These are phyloP conservation scores for Opisthocomus hoazin DNA, from an alignment of 2,113 vertebrate species.

Conservation along the genomic window DNA sequence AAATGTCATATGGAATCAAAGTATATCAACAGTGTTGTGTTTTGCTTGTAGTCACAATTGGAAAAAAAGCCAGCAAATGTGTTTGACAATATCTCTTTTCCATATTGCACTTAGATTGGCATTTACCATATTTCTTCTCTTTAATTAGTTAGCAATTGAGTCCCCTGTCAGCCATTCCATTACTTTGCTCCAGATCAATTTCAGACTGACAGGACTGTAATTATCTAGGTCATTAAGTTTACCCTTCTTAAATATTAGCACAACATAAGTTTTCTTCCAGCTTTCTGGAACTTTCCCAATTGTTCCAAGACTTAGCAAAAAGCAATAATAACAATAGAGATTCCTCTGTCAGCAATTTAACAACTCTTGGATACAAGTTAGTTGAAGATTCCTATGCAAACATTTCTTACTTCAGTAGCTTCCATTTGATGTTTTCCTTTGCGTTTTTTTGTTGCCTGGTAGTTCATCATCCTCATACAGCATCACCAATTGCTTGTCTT, in stretches of 20 bases:
- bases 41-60: constrained; percentile 4
- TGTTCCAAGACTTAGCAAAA: neutral
- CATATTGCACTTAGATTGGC: constrained; percentile 36
- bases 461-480: neutral
- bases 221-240: constrained; percentile 64
- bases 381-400: neutral
- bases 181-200: constrained; percentile 55
- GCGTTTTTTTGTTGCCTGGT: neutral
- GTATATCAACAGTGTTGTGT: neutral
- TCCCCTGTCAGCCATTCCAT: constrained; percentile 55
- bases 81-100: constrained; percentile 3
- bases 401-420: neutral
- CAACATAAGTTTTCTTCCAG: constrained; percentile 33
- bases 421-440: neutral
- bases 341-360: neutral
- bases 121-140: constrained; percentile 54
- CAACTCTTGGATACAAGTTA: neutral
- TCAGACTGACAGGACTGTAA: constrained; percentile 55
- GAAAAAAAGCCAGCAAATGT: neutral
- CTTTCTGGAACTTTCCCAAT: constrained; percentile 50
- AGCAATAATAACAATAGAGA: neutral
- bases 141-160: constrained; percentile 64
- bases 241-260: constrained; percentile 62
- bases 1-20: constrained; percentile 12
- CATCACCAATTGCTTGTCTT: neutral